phyloP scores from a whole-genome alignment of 2,797 vertebrate genomes.

The Poeciliopsis turneri region DNA sequence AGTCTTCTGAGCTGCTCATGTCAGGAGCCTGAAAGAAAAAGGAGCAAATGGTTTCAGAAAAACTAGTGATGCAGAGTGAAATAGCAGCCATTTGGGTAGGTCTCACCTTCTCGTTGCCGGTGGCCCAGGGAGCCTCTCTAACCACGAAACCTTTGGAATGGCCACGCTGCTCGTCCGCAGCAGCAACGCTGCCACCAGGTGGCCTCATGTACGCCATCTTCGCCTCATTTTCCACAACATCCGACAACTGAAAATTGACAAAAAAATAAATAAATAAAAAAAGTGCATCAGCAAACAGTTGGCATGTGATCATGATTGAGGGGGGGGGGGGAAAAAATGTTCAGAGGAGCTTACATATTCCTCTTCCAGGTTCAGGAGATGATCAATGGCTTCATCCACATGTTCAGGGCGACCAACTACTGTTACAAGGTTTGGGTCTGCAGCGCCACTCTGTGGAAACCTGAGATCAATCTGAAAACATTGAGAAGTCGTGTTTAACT shows the following conservation, averaged over 20 bases:
- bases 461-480: conserved; percentile 91
- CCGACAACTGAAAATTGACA: conserved; percentile 82
- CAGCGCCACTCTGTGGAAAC: conserved; percentile 94
- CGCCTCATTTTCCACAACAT: conserved; percentile 92
- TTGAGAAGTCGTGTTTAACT: neutral
- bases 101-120: conserved; percentile 89
- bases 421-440: conserved; percentile 93
- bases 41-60: neutral
- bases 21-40: conserved; percentile 90
- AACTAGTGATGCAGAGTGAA: neutral
- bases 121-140: conserved; percentile 95
- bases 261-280: neutral
- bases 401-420: conserved; percentile 96
- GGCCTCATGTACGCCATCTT: conserved; percentile 95
- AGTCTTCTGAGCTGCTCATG: conserved; percentile 99
- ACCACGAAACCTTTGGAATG: conserved; percentile 98
- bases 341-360: conserved; percentile 88
- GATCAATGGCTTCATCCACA: conserved; percentile 98
- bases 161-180: conserved; percentile 87
- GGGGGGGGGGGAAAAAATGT: too few species aligned
- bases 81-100: neutral
- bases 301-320: accelerated
- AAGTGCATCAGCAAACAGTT: neutral
- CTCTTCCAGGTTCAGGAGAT: conserved; percentile 96
- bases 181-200: conserved; percentile 70